phyloP scores from a whole-genome alignment of 2,797 vertebrate species.

The Kryptolebias ocellatus region DNA sequence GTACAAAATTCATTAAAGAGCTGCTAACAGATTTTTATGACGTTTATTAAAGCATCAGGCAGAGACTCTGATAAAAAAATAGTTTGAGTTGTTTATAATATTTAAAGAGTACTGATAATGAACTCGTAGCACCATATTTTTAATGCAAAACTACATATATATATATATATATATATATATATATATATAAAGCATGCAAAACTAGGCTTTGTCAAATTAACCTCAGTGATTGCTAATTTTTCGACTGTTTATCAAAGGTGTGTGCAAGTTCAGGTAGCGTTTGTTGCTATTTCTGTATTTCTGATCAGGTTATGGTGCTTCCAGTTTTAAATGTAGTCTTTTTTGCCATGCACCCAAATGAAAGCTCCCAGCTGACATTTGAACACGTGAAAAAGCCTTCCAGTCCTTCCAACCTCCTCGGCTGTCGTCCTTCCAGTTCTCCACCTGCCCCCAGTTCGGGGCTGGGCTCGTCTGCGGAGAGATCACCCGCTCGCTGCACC shows the following conservation, averaged over 20 bases:
- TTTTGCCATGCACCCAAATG: background rate
- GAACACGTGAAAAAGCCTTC: slow-evolving; percentile 21
- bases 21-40: background rate
- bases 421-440: slow-evolving; percentile 30
- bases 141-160: background rate
- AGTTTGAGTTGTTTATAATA: no score
- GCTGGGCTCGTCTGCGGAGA: slow-evolving; percentile 71
- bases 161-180: no score
- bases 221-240: background rate
- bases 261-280: background rate
- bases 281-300: background rate
- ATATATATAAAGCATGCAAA: no score
- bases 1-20: no score
- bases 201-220: no score
- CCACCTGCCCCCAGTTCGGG: slow-evolving; percentile 46
- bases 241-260: background rate
- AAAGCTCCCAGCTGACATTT: slow-evolving; percentile 2
- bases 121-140: background rate
- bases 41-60: background rate
- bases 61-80: background rate
- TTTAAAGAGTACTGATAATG: background rate
- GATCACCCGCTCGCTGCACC: slow-evolving; percentile 71
- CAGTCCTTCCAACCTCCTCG: slow-evolving; percentile 22
- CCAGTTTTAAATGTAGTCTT: background rate
- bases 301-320: background rate